Evolutionary conservation across 1,140 invertebrate species (phyloP).

Genomic region (Megathymus violae): DNA sequence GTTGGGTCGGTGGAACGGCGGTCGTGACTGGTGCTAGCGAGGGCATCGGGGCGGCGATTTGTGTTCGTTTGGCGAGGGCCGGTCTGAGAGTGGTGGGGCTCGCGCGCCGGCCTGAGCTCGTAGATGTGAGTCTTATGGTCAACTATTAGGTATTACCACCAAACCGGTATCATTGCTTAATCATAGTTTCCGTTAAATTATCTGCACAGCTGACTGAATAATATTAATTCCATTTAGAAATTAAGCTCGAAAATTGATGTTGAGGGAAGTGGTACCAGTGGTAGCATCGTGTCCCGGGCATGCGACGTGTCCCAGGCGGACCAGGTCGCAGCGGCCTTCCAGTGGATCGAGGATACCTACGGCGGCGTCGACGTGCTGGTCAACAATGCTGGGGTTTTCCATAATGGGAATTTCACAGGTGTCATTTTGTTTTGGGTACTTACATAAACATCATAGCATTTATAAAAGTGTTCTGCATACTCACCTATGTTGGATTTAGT

Average conservation of each 20-base stretch:
- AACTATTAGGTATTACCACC: not conserved
- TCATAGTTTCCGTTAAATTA: no score
- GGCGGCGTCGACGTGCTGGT: constrained; percentile 88
- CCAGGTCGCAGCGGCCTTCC: constrained; percentile 87
- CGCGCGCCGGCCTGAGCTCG: constrained; percentile 85
- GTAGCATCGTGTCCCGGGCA: constrained; percentile 60
- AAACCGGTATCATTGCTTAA: no score
- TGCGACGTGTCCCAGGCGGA: constrained; percentile 87
- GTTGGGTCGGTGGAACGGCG: constrained; percentile 87
- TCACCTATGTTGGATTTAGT: no score
- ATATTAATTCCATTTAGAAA: constrained; percentile 40
- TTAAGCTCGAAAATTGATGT: constrained; percentile 46
- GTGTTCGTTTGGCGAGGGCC: constrained; percentile 82
- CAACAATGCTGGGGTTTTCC: constrained; percentile 88
- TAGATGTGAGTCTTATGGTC: constrained; percentile 78
- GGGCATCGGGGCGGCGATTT: constrained; percentile 88
- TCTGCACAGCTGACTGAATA: not conserved
- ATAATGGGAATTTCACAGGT: constrained; percentile 63
- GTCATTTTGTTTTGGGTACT: no score
- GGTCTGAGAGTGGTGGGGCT: constrained; percentile 89
- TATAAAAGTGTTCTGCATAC: no score
- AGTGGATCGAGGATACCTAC: constrained; percentile 85
- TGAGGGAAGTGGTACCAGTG: constrained; percentile 45
- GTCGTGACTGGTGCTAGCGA: constrained; percentile 89
- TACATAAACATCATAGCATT: no score